These are phyloP conservation scores for Meloidogyne chitwoodi DNA, from an alignment of 1,140 invertebrate genomes.

Conservation along the genomic window DNA sequence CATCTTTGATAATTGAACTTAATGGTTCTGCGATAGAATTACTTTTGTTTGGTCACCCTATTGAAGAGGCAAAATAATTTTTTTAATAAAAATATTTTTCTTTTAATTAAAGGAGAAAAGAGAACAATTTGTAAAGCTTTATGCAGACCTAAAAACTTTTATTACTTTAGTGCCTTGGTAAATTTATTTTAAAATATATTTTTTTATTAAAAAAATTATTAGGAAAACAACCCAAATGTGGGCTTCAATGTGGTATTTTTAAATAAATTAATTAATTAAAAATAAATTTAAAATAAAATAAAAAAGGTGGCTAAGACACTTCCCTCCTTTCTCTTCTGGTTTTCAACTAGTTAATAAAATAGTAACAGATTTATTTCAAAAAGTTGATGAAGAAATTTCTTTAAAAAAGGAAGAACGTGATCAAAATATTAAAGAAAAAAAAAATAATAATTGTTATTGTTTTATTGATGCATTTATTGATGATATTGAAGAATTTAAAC, in stretches of 20 bases:
- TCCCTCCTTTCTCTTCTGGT: not conserved
- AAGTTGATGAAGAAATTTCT: constrained; percentile 6
- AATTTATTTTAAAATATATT: not conserved
- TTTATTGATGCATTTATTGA: constrained; percentile 13
- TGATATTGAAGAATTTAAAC: not conserved
- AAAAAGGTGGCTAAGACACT: constrained; percentile 13
- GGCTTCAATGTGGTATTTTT: not conserved
- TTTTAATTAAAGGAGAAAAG: not conserved
- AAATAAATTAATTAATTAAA: not conserved
- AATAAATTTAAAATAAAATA: not conserved
- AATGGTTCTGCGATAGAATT: constrained; percentile 7
- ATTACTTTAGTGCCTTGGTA: not conserved
- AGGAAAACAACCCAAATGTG: constrained; percentile 17
- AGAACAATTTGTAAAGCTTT: not conserved
- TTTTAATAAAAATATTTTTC: not conserved
- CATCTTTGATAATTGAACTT: not conserved
- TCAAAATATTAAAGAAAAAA: not conserved
- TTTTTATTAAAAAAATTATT: not conserved
- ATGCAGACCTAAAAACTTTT: not conserved
- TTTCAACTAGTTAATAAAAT: constrained; percentile 9
- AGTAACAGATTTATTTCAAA: not conserved
- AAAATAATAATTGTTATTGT: not conserved
- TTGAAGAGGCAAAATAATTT: constrained; percentile 16
- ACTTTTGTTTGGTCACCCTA: constrained; percentile 5
- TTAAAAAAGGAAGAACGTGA: not conserved